phyloP scores from a whole-genome alignment of 2,888 invertebrate genomes.

The Aquatica leii region DNA sequence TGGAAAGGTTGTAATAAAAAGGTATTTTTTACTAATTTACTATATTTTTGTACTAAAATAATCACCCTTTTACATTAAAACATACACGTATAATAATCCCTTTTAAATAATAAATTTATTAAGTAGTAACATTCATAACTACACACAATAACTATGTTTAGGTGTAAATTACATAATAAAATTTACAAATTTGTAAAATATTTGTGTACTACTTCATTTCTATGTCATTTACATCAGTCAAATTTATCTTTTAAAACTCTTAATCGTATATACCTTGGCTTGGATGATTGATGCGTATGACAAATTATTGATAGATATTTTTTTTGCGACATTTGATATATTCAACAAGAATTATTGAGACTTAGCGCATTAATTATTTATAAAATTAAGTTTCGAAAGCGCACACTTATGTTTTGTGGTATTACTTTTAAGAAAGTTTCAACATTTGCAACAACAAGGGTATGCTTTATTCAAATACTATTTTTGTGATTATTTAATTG shows the following conservation, averaged over 20 bases:
- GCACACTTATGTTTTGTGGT: slow-evolving; percentile 1
- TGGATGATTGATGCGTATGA: slow-evolving; percentile 25
- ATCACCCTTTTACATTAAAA: slow-evolving; percentile 31
- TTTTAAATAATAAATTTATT: slow-evolving; percentile 35
- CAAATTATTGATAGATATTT: slow-evolving; percentile 1
- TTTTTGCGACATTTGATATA: not conserved
- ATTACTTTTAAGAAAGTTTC: no score
- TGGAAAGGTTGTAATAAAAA: no score
- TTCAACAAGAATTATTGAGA: not conserved
- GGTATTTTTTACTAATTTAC: slow-evolving; percentile 1
- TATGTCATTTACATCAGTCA: slow-evolving; percentile 46
- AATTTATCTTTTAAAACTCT: slow-evolving; percentile 27
- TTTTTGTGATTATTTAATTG: slow-evolving; percentile 41
- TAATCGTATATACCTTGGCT: slow-evolving; percentile 22
- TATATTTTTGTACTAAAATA: slow-evolving; percentile 37
- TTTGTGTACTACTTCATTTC: slow-evolving; percentile 49
- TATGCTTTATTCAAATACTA: no score
- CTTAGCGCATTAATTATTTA: slow-evolving; percentile 2
- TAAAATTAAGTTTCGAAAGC: not conserved
- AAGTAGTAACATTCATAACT: slow-evolving; percentile 36
- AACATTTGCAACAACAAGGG: no score
- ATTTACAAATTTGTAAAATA: slow-evolving; percentile 52
- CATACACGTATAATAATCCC: slow-evolving; percentile 23
- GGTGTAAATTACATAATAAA: slow-evolving; percentile 34
- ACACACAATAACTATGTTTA: slow-evolving; percentile 30